A percentile compares a stretch with the other conserved stretches of the same genome.
These are phyloP conservation scores for Parnassius smintheus DNA, from an alignment of 2,888 invertebrate species.

Conservation along the genomic window DNA sequence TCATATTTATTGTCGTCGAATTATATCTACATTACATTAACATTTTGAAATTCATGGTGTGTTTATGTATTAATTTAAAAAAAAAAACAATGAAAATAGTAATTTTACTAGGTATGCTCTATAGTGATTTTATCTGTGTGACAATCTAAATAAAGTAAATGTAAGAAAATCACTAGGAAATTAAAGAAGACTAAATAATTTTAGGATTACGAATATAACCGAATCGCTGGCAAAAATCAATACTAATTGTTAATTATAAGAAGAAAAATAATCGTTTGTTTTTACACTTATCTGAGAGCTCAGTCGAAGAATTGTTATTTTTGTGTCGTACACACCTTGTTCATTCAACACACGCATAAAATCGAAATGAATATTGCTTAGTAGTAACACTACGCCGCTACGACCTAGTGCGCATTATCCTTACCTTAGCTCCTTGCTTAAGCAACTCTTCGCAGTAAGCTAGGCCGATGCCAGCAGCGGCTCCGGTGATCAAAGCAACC, in stretches of 20 bases:
- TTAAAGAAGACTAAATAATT: too few species aligned
- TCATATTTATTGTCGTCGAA: too few species aligned
- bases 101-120: too few species aligned
- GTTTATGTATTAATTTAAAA: too few species aligned
- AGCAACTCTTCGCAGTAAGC: constrained; percentile 87
- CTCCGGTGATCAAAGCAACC: constrained; percentile 87
- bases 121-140: too few species aligned
- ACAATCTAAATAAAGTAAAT: too few species aligned
- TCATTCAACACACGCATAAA: constrained; percentile 22
- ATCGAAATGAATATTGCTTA: constrained; percentile 12
- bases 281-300: not conserved
- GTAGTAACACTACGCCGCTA: constrained; percentile 18
- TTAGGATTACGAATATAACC: constrained; percentile 27
- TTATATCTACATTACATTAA: too few species aligned
- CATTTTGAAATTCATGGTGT: too few species aligned
- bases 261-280: constrained; percentile 28
- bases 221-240: constrained; percentile 66
- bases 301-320: not conserved
- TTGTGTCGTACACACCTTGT: constrained; percentile 5
- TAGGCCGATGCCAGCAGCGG: constrained; percentile 86
- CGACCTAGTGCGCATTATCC: constrained; percentile 26
- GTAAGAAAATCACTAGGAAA: too few species aligned
- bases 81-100: too few species aligned
- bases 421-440: constrained; percentile 87
- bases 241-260: constrained; percentile 49